Evolutionary conservation across 2,113 vertebrate species (phyloP), one percentile per base, ranked within the genome.

Genomic region (Notiomystis cincta): DNA sequence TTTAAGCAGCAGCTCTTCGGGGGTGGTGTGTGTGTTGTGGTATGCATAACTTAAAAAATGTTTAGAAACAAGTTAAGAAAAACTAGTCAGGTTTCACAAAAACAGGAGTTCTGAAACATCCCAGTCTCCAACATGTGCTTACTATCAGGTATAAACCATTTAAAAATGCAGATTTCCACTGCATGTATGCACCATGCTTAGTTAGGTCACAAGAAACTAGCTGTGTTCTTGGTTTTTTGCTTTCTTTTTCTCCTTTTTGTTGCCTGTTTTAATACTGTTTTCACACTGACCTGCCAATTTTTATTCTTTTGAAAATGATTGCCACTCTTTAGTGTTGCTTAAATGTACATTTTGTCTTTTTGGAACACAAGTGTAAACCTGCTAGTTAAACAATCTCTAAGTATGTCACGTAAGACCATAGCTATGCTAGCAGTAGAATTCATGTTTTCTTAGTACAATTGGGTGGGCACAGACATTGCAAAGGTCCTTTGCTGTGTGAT

Each of bases 351-450:
- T 84, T 81, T 84, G 6, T 75, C 38, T 84, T 82, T 69, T 44
- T 82, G 78, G 53, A 64, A 12, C 21, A 42, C 8, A 17, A 9
- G 9, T 51, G 42, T 45, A 70, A 87, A 71, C 25, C 9, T 84
- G 13, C 50, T 82, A 48, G 37, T 56, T 78, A 65, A 87, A 71
- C 6, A 76, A 31, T 17, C 14, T 24, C 4, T 17, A 40, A 51
- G 35, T 51, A 4, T 24, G 19, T 86, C 11, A 66, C 2, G 0
- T 66, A 28, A 69, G 30, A n/a, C 35, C 0, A 0, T 19, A 54
- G 31, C 47, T 21, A 12, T 71, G 44, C 18, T 38, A 27, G 11
- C 45, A 31, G 25, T 16, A 61, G 58, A 28, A 35, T 64, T 75
- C 45, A 20, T 25, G 7, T 53, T 78, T 77, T 77, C 6, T 70